Base-by-base conservation (phyloP, 1,140 invertebrate genomes). In the Drosophila micromelanica region DNA sequence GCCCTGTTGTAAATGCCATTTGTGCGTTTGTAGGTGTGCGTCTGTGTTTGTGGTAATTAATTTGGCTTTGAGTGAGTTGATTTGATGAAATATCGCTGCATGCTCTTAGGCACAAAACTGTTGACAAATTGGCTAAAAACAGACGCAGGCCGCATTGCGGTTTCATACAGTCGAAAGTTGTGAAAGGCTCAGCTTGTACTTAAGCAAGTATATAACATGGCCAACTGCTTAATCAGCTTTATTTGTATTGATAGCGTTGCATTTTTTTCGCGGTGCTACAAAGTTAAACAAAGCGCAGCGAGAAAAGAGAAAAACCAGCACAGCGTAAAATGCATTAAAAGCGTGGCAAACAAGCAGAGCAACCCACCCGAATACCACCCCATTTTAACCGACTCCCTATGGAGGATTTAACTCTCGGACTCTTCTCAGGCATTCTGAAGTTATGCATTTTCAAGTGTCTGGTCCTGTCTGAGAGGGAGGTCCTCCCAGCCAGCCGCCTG, bases 281-380 rank as follows among this genome's bases (percentile, higher is more conserved):
- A 72, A 57, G 69, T 57, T 72, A 72, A 72, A 72, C 69, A 72
- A 72, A 65, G 69, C 69, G 72, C 73, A 55, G 57, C 61, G 32
- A 52, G 65, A 20, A 57, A 64, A 76, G 42, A 55, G 49, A 43
- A 67, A 74, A 40, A 27, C 27, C 81, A 80, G 67, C 51, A 64
- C 57, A 61, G 71, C 82, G 81, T 81, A 86, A 86, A 86, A 87
- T 86, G 81, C 82, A 86, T 86, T 87, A 87, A 86, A 86, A 87
- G 81, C 74, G 82, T 68, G 56, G 81, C 78, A 86, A 86, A 86
- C 82, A 87, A 71, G 54, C 62, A 13, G 43, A 51, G 64, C 8
- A 37, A 37, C 2, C 11, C 38, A 12, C 38, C 38, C 37, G 48
- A 23, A 40, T 30, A 27, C 11, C 40, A n/a, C 5, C 27, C 38